A percentile compares a stretch with the other conserved stretches of the same genome.
These are phyloP conservation scores for Eupithecia tripunctaria DNA, from an alignment of 2,888 invertebrate genomes.

Conservation along the genomic window DNA sequence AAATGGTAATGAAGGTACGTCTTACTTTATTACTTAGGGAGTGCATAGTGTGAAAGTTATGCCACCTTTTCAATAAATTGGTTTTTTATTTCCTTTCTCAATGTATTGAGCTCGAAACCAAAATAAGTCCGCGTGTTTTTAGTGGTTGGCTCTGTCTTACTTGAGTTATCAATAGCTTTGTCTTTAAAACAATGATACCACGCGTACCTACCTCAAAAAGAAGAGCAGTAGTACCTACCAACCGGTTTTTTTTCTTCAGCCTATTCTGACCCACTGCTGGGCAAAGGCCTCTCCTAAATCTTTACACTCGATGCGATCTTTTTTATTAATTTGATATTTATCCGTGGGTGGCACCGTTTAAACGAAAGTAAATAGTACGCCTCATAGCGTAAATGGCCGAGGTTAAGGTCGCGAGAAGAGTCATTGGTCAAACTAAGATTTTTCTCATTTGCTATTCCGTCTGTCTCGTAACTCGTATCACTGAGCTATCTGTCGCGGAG, in stretches of 20 bases:
- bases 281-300: too few relatives aligned
- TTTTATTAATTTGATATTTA: not conserved
- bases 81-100: not conserved
- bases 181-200: not conserved
- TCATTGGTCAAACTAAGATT: conserved; percentile 62
- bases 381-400: conserved; percentile 37
- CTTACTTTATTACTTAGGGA: conserved; percentile 29
- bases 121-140: not conserved
- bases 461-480: conserved; percentile 62
- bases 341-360: not conserved
- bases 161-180: not conserved
- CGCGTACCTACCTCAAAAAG: not conserved
- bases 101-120: not conserved
- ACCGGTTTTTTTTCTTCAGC: too few relatives aligned
- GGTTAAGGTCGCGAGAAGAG: conserved; percentile 50
- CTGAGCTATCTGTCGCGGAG: conserved; percentile 67
- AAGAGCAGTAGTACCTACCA: not conserved
- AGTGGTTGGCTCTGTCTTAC: not conserved
- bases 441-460: conserved; percentile 77
- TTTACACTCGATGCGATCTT: too few relatives aligned
- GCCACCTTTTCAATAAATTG: not conserved
- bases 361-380: not conserved
- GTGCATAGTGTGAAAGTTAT: not conserved
- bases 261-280: too few relatives aligned
- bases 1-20: conserved; percentile 25